Evolutionary conservation across 2,113 vertebrate species (phyloP), one percentile per base, ranked within the genome.

Genomic region (Bufo bufo): DNA sequence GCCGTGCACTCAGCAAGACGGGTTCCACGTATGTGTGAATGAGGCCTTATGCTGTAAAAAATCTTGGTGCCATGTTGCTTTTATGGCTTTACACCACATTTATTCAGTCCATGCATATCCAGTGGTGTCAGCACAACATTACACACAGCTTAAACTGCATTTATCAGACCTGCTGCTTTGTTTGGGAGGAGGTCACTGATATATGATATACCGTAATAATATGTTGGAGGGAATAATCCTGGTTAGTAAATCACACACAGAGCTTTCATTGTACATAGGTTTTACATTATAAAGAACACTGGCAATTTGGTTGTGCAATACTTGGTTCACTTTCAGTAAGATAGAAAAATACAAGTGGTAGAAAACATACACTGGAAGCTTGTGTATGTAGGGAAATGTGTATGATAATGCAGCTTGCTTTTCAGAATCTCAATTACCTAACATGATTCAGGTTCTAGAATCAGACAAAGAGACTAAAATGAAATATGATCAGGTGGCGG

Each of bases 271-370:
- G 5, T 56, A 56, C 77, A 23, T 17, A 56, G 50, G 3, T 79
- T 58, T 58, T 80, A 58, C n/a, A 23, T 43, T 59, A 58, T 58
- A 59, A 33, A 80, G n/a, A 43, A 80, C n/a, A 80, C 23, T 79
- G n/a, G 50, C 50, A 23, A 54, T 77, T 23, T 33, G 8, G 50
- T 9, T 79, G 20, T 79, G 77, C 50, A 56, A 79, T 79, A 79
- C 49, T 79, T 23, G 49, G 54, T 4, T 52, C 52, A 56, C n/a
- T 54, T 54, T 56, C 52, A 56, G 77, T 52, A 54, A 74, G 43
- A 54, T 14, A 79, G 23, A 58, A 80, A 80, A 80, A 58, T 80
- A 78, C 77, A 78, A 79, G 49, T 13, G 16, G 12, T 80, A 77
- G 43, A 74, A 80, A 80, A 80, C 52, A 23, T 78, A n/a, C n/a